Evolutionary conservation across 2,888 invertebrate species (phyloP).

Genomic region (Drosophila setosimentum): DNA sequence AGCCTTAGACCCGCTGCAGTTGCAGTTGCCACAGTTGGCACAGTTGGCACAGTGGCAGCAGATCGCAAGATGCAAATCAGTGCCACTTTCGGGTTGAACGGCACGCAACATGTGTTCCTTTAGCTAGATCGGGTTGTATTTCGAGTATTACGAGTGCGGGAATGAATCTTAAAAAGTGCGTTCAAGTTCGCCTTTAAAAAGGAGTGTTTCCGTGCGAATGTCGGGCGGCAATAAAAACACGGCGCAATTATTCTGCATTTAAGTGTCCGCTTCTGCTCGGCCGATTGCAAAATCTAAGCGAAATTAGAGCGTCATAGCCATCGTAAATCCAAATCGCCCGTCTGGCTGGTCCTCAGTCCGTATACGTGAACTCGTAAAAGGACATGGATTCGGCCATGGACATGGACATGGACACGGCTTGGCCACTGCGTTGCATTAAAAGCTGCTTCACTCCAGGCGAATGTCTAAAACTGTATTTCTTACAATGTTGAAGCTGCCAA

Average conservation of each 20-base stretch:
- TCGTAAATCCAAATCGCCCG: constrained; percentile 75
- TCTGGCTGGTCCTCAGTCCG: constrained; percentile 34
- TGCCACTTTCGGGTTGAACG: constrained; percentile 44
- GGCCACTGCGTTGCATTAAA: constrained; percentile 1
- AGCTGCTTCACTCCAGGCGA: neutral
- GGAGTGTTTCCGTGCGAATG: constrained; percentile 42
- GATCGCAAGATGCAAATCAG: constrained; percentile 62
- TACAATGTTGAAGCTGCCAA: constrained; percentile 68
- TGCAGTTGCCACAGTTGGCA: constrained; percentile 16
- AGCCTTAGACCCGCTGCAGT: constrained; percentile 13
- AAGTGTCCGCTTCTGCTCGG: constrained; percentile 63
- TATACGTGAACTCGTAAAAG: constrained; percentile 76
- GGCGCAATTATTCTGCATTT: constrained; percentile 48
- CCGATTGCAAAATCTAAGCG: constrained; percentile 75
- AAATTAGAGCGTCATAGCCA: constrained; percentile 65
- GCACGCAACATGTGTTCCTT: constrained; percentile 61
- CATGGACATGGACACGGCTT: neutral
- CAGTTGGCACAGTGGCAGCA: constrained; percentile 11
- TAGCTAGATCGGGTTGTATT: constrained; percentile 20
- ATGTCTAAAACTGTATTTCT: constrained; percentile 41
- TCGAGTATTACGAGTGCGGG: constrained; percentile 6
- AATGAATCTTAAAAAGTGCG: constrained; percentile 4
- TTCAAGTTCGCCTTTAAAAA: constrained; percentile 13
- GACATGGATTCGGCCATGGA: constrained; percentile 8
- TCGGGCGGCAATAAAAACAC: constrained; percentile 54